Percentiles rank a stretch among this genome's conserved stretches.
phyloP scores from a whole-genome alignment of 1,140 invertebrate genomes.

The Dreissena polymorpha region DNA sequence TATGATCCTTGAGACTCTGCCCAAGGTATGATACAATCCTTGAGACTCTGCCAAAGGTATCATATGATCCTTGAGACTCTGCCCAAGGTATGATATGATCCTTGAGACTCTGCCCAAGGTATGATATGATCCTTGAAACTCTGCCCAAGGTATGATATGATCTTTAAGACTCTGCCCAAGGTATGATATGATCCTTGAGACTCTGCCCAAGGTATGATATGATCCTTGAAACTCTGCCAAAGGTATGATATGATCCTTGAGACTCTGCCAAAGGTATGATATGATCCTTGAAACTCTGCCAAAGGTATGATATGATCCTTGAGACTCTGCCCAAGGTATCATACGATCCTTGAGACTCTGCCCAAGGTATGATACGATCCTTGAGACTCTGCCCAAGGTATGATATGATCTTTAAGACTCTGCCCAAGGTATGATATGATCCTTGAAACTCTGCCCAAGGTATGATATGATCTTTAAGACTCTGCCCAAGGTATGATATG shows the following conservation, averaged over 20 bases:
- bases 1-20: background rate
- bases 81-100: background rate
- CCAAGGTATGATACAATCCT: background rate
- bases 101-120: background rate
- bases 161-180: background rate
- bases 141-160: constrained; percentile 90
- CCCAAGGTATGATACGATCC: too few relatives aligned
- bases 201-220: background rate
- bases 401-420: too few relatives aligned
- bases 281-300: background rate
- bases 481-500: too few relatives aligned
- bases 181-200: constrained; percentile 26
- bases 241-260: constrained; percentile 12
- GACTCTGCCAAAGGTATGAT: background rate
- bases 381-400: too few relatives aligned
- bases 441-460: too few relatives aligned
- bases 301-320: too few relatives aligned
- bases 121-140: constrained; percentile 97
- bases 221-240: background rate
- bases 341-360: too few relatives aligned
- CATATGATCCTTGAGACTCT: background rate
- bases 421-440: too few relatives aligned
- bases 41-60: constrained; percentile 19
- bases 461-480: too few relatives aligned
- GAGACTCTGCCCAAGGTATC: too few relatives aligned